Evolutionary conservation across 2,113 vertebrate genomes (phyloP), one percentile per base, ranked within the genome.

Genomic region (Edolisoma coerulescens): DNA sequence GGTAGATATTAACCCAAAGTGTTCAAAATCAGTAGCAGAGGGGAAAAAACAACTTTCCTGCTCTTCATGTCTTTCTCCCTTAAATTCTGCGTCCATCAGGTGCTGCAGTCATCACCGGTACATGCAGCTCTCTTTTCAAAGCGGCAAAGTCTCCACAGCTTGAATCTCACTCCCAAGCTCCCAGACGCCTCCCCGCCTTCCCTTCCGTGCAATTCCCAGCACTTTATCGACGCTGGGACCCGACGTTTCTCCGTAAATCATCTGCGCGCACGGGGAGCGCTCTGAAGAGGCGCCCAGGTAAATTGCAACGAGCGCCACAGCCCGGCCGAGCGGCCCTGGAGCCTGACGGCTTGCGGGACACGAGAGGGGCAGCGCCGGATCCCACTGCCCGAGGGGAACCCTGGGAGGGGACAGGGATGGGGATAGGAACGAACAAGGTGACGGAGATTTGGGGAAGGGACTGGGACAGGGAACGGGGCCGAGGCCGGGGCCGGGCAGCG

Each of bases 221-320:
- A 1, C 30, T 28, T 17, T 1, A 11, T 12, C 3, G 2, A 1
- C 1, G 15, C 26, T 11, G 71, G 5, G 24, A 32, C 3, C 24
- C 49, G 7, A 0, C 0, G 6, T 9, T 45, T 33, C 49, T n/a
- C 11, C 44, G 1, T 1, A 3, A 10, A n/a, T 1, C 15, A 24
- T 11, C 60, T 4, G 70, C 13, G 18, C 0, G 33, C 37, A 2
- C 17, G 21, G 21, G 18, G 16, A 24, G 5, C 0, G 49, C 60
- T 33, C 39, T 0, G 33, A 6, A 7, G 19, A 41, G 28, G 23
- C 49, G 10, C 16, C 3, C 42, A 8, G 3, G 12, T 0, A 13
- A 15, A 14, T 35, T n/a, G 1, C 6, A 39, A 30, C 2, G 2
- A 16, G 6, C 14, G 17, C 1, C 42, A 8, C 30, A 5, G 15